Base-by-base conservation (phyloP, 2,888 invertebrate species). In the Sphaerophoria taeniata region DNA sequence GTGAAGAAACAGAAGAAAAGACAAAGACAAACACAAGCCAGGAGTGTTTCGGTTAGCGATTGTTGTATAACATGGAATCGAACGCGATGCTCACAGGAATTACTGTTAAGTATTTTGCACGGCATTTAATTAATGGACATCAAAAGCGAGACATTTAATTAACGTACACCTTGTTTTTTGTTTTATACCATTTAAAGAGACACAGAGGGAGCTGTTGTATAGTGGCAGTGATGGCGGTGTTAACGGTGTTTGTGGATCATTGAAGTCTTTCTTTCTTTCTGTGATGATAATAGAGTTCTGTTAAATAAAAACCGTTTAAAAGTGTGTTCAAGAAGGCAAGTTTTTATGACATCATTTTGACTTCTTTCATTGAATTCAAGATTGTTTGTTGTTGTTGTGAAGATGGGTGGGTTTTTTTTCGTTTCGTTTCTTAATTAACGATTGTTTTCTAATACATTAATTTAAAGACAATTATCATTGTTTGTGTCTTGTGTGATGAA, bases 61-160 rank as follows among this genome's bases (percentile, higher is more conserved):
- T 34, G 51, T 71, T 81, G 83, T 83, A 74, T 58, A 76, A 81
- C 85, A 81, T 70, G 45, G 76, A 73, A 85, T 81, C 76, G 73
- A 63, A 81, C 67, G 77, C 73, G 63, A 73, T 81, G 76, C 69
- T 33, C 69, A 67, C 53, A 69, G 69, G 72, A 73, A 80, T 72
- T 85, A 85, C 85, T 77, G 81, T 81, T 55, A 77, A 77, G 51
- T 77, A 77, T 69, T 58, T 61, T 56, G 33, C 65, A 47, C 51
- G 73, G 53, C 85, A 72, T 81, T 85, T 85, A 85, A 85, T 85
- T 81, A 81, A 85, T 85, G 81, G 73, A 69, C 58, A 45, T 81
- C 85, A 81, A 77, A 81, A 81, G 73, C 76, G 63, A 69, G 81
- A 76, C 85, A 81, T 85, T 85, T 85, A 85, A 85, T 85, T 85